Evolutionary conservation across 2,888 invertebrate genomes (phyloP).

Genomic region (Mimumesa dahlbomi): DNA sequence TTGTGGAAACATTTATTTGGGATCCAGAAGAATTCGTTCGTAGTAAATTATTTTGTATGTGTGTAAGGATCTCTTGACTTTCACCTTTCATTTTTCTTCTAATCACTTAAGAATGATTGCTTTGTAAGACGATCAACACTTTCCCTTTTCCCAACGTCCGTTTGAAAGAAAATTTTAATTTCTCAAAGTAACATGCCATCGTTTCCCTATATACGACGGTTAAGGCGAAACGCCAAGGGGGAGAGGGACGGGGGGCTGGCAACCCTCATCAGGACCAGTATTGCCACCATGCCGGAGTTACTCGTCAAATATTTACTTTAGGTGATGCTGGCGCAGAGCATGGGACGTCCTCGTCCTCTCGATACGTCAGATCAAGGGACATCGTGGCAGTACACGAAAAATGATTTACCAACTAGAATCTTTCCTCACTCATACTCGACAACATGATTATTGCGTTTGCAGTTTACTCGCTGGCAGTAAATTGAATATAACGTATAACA

Average conservation of each 20-base stretch:
- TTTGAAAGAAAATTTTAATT: slow-evolving; percentile 55
- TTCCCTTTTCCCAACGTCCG: background rate
- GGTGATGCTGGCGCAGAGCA: slow-evolving; percentile 59
- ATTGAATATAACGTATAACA: no score
- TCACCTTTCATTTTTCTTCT: background rate
- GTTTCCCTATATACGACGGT: slow-evolving; percentile 26
- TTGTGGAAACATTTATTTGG: no score
- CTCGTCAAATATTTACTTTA: slow-evolving; percentile 72
- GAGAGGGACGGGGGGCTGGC: slow-evolving; percentile 47
- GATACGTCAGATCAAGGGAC: slow-evolving; percentile 19
- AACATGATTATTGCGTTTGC: no score
- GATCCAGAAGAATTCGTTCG: no score
- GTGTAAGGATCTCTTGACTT: no score
- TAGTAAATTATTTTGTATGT: no score
- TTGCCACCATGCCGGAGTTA: slow-evolving; percentile 62
- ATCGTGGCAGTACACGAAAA: slow-evolving; percentile 48
- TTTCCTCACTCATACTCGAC: background rate
- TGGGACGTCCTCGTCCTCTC: slow-evolving; percentile 41
- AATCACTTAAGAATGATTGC: background rate
- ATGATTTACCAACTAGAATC: slow-evolving; percentile 19
- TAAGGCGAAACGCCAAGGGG: no score
- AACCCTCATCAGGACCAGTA: slow-evolving; percentile 67
- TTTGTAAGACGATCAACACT: background rate
- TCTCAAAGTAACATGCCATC: slow-evolving; percentile 56
- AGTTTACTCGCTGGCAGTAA: no score